Base-by-base conservation (phyloP, 2,888 invertebrate genomes). In the Brachyptera risi region DNA sequence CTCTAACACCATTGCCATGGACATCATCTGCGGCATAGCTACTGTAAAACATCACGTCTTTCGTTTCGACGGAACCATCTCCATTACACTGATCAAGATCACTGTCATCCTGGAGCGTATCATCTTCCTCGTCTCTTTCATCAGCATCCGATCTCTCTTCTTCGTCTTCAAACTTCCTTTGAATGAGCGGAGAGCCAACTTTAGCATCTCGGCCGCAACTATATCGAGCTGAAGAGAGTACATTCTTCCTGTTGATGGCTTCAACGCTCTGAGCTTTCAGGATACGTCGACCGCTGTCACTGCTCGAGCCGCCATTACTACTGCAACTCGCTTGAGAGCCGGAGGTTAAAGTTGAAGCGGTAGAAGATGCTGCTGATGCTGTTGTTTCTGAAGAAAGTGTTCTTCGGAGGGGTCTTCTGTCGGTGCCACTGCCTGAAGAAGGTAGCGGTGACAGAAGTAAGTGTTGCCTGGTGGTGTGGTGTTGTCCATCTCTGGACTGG, bases 171-270 rank as follows among this genome's bases (percentile, higher is more conserved):
- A 86, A 84, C 71, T 87, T 86, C 65, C 88, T 80, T 76, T 88
- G 86, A 69, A 88, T 83, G 66, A 87, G 79, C 49, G 88, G 84
- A 44, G 87, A 87, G 54, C 87, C 85, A 15, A 54, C 79, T 69
- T 87, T 87, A 60, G 84, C 78, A 73, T 89, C 88, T 68, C 85
- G 82, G 5, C 91, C 92, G 73, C 90, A 91, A 69, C 92, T 83
- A 72, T 89, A 90, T 75, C 90, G 88, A 1, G 92, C 91, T 51
- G 91, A 92, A 21, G 92, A 90, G 57, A 93, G 78, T 67, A 93
- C 92, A 73, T 92, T 92, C 74, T 91, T 88, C 58, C 92, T 82
- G 73, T 92, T 92, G 65, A 90, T 86, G 1, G 90, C 90, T 73
- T 91, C 91, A 42, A 90, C 87, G 69, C 88, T 90, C 68, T 86